Percentiles rank a stretch among this genome's conserved stretches.
These are phyloP conservation scores for Diabrotica undecimpunctata DNA, from an alignment of 1,140 invertebrate genomes.

Conservation along the genomic window DNA sequence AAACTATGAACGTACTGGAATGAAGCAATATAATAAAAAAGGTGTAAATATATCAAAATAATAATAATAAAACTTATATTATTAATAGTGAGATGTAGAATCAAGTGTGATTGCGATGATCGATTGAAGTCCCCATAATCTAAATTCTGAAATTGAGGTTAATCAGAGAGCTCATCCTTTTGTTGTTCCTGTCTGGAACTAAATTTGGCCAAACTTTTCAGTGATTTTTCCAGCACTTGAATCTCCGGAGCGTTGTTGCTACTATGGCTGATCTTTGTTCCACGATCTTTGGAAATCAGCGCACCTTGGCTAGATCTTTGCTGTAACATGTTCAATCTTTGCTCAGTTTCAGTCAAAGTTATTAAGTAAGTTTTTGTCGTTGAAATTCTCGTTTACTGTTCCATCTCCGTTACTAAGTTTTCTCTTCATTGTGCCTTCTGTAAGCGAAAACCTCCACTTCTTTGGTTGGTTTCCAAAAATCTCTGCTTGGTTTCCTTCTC, in stretches of 20 bases:
- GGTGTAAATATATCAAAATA: too few species aligned
- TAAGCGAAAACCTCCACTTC: conserved; percentile 35
- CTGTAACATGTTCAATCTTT: conserved; percentile 28
- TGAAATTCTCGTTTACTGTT: conserved; percentile 14
- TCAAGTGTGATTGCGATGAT: conserved; percentile 30
- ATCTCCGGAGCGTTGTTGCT: conserved; percentile 22
- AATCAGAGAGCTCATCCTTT: background rate
- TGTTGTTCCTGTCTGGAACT: conserved; percentile 7
- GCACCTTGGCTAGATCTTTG: conserved; percentile 7
- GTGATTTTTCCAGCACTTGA: conserved; percentile 38
- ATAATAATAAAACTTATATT: conserved; percentile 45
- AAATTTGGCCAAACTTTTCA: conserved; percentile 35
- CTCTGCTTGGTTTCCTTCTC: conserved; percentile 26
- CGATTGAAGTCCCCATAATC: conserved; percentile 30
- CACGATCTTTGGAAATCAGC: conserved; percentile 3
- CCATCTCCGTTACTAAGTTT: conserved; percentile 36
- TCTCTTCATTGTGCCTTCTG: conserved; percentile 34
- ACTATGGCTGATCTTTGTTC: background rate
- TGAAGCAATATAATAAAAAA: too few species aligned
- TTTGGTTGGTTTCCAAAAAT: too few species aligned
- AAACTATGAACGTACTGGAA: too few species aligned
- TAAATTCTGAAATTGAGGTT: conserved; percentile 29
- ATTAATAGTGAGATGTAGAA: conserved; percentile 43
- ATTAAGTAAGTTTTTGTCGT: conserved; percentile 34
- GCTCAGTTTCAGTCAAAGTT: conserved; percentile 28